Conservation (phyloP, 2,888 invertebrate genomes). For the Gryllus longicercus region DNA sequence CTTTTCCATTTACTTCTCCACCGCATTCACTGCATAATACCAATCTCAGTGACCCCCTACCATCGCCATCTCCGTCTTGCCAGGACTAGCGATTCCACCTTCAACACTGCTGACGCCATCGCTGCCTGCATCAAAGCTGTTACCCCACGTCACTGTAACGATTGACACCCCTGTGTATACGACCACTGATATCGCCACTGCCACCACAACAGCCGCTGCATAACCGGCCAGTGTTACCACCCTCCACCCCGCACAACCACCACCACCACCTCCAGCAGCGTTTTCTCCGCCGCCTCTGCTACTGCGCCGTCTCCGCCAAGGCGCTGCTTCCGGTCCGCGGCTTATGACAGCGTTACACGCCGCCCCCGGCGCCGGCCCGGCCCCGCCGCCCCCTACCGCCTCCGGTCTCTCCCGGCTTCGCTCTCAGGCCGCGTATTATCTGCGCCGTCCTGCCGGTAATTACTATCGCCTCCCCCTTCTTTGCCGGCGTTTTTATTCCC, state of each 20-base stretch:
- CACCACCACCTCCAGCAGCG: neutral
- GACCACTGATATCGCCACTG: neutral
- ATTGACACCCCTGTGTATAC: neutral
- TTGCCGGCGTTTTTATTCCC: neutral
- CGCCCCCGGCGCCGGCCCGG: neutral
- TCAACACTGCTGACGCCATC: too few species aligned
- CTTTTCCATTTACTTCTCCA: too few species aligned
- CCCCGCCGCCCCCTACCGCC: neutral
- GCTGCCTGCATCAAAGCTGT: too few species aligned
- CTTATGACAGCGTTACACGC: constrained; percentile 17
- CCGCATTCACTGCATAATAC: too few species aligned
- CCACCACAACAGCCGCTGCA: neutral
- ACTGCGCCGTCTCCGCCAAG: neutral
- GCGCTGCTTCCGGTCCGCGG: neutral
- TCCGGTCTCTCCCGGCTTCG: neutral
- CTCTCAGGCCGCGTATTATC: constrained; percentile 10
- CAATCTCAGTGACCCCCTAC: too few species aligned
- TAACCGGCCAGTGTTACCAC: neutral
- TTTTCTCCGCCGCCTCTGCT: too few species aligned
- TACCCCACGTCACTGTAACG: neutral
- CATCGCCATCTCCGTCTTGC: too few species aligned
- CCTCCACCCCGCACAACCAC: neutral
- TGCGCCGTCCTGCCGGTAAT: neutral
- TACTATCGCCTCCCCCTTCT: neutral
- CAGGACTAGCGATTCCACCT: too few species aligned